phyloP scores from a whole-genome alignment of 2,797 vertebrate genomes.

The Chiloscyllium punctatum region DNA sequence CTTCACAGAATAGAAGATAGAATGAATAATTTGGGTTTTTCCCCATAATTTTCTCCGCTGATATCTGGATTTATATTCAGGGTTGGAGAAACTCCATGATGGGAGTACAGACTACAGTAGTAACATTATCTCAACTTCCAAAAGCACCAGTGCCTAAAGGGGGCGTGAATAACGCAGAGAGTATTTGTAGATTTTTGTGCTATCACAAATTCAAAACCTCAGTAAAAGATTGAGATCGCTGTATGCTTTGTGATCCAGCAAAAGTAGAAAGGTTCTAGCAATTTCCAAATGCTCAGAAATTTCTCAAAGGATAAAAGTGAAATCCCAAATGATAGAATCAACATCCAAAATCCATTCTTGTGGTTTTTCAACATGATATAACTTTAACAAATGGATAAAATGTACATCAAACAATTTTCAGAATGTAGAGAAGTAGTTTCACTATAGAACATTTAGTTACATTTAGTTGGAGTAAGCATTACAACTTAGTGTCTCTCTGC shows the following conservation, averaged over 20 bases:
- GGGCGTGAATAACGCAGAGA: too few relatives aligned
- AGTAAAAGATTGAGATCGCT: not conserved
- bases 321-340: not conserved
- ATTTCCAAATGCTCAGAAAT: not conserved
- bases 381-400: not conserved
- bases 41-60: not conserved
- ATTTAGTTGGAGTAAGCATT: not conserved
- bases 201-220: not conserved
- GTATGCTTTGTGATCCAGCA: not conserved
- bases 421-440: not conserved
- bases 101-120: too few relatives aligned
- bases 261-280: not conserved
- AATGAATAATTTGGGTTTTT: not conserved
- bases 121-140: not conserved
- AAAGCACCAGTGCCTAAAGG: not conserved
- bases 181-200: not conserved
- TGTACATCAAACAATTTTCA: not conserved
- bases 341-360: not conserved
- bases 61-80: not conserved
- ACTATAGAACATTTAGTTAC: not conserved
- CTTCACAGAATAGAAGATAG: not conserved
- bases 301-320: not conserved
- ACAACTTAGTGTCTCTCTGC: not conserved
- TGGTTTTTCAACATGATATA: not conserved
- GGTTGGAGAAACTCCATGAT: not conserved